Evolutionary conservation across 1,140 invertebrate species (phyloP).

Genomic region (Formica exsecta): DNA sequence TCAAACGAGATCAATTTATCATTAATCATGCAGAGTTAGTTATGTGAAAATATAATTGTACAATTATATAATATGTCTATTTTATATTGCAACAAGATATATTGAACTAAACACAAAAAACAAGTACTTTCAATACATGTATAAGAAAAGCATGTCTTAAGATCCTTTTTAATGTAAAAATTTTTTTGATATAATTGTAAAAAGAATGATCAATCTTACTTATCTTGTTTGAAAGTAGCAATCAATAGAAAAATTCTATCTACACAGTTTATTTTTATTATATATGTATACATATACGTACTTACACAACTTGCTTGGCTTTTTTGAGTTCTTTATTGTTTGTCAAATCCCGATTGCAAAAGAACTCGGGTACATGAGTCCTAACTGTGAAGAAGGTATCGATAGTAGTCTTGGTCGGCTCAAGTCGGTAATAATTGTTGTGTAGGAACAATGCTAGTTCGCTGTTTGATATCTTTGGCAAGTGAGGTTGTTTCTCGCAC

Average conservation of each 20-base stretch:
- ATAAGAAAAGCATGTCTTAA: too few species aligned
- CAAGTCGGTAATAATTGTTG: conserved; percentile 88
- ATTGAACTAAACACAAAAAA: too few species aligned
- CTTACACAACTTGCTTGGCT: conserved; percentile 85
- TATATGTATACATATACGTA: neutral
- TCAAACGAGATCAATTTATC: neutral
- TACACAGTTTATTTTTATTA: too few species aligned
- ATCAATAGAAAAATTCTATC: too few species aligned
- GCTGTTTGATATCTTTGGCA: conserved; percentile 87
- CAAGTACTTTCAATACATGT: too few species aligned
- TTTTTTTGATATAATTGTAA: too few species aligned
- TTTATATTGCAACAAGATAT: too few species aligned
- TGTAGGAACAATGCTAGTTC: conserved; percentile 88
- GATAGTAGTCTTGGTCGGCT: conserved; percentile 88
- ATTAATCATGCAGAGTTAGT: neutral
- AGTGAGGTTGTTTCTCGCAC: conserved; percentile 88
- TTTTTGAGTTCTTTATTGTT: conserved; percentile 80
- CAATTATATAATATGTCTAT: too few species aligned
- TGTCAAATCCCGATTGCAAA: conserved; percentile 86
- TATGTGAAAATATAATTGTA: neutral
- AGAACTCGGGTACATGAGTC: conserved; percentile 88
- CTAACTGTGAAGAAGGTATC: conserved; percentile 88
- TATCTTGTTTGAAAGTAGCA: too few species aligned
- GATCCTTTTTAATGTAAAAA: too few species aligned
- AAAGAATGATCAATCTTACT: too few species aligned